Evolutionary conservation across 2,113 vertebrate species (phyloP).

Genomic region (Gasterosteus aculeatus): DNA sequence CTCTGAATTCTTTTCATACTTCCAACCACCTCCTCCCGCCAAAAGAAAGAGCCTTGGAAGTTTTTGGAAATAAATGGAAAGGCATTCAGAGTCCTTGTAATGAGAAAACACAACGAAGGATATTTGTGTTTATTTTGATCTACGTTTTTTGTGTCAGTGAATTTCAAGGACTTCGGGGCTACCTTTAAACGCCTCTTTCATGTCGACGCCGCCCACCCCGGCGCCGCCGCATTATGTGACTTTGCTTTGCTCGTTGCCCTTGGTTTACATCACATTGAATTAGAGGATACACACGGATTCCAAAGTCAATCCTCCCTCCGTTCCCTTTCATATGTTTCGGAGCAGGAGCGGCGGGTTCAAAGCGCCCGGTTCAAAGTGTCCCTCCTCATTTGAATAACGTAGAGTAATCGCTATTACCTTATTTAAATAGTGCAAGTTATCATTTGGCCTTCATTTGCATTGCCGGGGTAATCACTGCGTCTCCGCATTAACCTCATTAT

Average conservation of each 20-base stretch:
- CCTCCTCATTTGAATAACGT: constrained; percentile 77
- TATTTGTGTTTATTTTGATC: background rate
- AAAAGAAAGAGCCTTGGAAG: constrained; percentile 23
- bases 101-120: background rate
- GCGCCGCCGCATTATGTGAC: constrained; percentile 33
- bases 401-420: constrained; percentile 78
- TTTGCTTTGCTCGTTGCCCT: constrained; percentile 57
- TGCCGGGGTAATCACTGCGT: constrained; percentile 73
- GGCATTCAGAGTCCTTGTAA: constrained; percentile 3
- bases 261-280: constrained; percentile 73
- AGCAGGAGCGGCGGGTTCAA: constrained; percentile 70
- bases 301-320: constrained; percentile 64
- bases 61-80: constrained; percentile 12
- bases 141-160: background rate
- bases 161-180: constrained; percentile 13
- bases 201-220: constrained; percentile 7
- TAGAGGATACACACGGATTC: constrained; percentile 58
- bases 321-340: constrained; percentile 63
- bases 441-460: constrained; percentile 80
- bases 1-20: constrained; percentile 12
- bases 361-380: constrained; percentile 70
- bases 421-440: constrained; percentile 82
- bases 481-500: constrained; percentile 80
- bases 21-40: background rate
- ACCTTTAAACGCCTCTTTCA: constrained; percentile 8